phyloP scores from a whole-genome alignment of 2,888 invertebrate genomes.

The Ectropis crepuscularia region DNA sequence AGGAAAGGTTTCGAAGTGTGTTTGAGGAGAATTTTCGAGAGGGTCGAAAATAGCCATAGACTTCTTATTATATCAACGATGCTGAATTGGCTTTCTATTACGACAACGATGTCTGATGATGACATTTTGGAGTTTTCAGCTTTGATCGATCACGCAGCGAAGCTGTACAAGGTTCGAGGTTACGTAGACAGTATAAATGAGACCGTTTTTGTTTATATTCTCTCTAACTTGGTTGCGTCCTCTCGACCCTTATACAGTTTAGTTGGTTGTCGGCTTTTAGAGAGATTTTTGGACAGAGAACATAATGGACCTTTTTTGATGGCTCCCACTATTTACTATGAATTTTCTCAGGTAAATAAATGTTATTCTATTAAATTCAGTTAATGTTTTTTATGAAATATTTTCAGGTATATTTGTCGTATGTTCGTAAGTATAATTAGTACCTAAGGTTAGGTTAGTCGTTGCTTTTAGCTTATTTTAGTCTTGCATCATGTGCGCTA shows the following conservation, averaged over 20 bases:
- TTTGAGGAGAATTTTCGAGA: conserved; percentile 78
- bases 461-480: no score
- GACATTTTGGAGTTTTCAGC: conserved; percentile 80
- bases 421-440: no score
- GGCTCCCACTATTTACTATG: conserved; percentile 79
- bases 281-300: conserved; percentile 83
- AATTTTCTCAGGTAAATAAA: conserved; percentile 62
- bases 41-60: conserved; percentile 75
- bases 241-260: conserved; percentile 74
- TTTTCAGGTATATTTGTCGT: no score
- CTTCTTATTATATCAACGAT: conserved; percentile 77
- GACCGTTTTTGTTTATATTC: conserved; percentile 74
- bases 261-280: conserved; percentile 82
- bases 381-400: no score
- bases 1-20: conserved; percentile 83
- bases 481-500: no score
- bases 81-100: conserved; percentile 78
- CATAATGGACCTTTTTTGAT: conserved; percentile 74
- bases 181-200: conserved; percentile 75
- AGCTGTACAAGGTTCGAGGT: conserved; percentile 66
- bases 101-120: conserved; percentile 64
- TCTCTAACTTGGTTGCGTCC: conserved; percentile 76
- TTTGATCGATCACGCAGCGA: conserved; percentile 80
- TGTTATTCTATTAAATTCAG: background rate
- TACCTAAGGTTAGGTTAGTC: no score